Conservation (phyloP, 2,888 invertebrate genomes). For the Zonitis immaculata region DNA sequence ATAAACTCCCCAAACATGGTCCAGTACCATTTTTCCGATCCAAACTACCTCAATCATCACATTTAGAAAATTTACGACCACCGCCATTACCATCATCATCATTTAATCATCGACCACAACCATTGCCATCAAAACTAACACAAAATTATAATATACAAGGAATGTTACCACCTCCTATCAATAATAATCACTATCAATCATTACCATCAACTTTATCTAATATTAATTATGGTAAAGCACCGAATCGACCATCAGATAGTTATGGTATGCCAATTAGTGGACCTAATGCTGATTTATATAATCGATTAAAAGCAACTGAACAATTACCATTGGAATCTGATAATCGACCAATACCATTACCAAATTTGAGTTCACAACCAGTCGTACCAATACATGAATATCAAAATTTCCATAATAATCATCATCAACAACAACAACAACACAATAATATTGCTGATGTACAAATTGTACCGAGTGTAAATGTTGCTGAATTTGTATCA, state of each 20-base stretch:
- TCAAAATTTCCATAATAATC: constrained; percentile 55
- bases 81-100: not conserved
- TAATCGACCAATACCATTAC: constrained; percentile 54
- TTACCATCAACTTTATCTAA: constrained; percentile 9
- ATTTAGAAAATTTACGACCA: not conserved
- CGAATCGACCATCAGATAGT: constrained; percentile 37
- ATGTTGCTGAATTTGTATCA: constrained; percentile 63
- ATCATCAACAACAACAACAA: constrained; percentile 3
- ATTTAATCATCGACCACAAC: not conserved
- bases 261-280: constrained; percentile 46
- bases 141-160: constrained; percentile 14
- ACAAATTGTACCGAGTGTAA: constrained; percentile 61
- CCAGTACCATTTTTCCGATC: too few species aligned
- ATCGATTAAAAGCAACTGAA: constrained; percentile 27
- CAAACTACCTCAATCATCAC: not conserved
- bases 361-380: constrained; percentile 55
- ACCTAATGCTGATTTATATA: constrained; percentile 33
- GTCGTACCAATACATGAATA: constrained; percentile 48
- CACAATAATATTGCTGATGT: constrained; percentile 38
- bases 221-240: not conserved
- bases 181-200: constrained; percentile 22
- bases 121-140: not conserved
- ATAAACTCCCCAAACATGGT: too few species aligned
- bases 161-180: constrained; percentile 24
- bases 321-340: constrained; percentile 32